Percentiles rank a stretch among this genome's conserved stretches.
Conservation (phyloP, 2,113 vertebrate genomes). For the Haemorhous mexicanus region DNA sequence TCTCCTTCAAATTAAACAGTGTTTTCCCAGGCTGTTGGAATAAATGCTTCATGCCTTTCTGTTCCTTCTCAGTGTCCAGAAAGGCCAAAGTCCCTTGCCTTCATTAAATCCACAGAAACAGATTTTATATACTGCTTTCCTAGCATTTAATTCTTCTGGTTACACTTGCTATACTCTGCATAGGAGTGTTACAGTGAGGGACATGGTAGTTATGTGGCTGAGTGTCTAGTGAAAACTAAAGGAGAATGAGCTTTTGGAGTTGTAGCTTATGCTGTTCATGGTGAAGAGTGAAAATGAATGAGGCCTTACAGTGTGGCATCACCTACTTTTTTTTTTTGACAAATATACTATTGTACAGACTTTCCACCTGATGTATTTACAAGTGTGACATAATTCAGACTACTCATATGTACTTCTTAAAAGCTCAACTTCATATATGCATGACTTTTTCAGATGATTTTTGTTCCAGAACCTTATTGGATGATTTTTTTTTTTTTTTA, state of each 20-base stretch:
- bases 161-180: not conserved
- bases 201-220: not conserved
- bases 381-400: not conserved
- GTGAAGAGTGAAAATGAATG: not conserved
- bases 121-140: not conserved
- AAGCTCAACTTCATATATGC: not conserved
- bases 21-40: not conserved
- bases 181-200: not conserved
- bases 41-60: not conserved
- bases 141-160: not conserved
- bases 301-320: not conserved
- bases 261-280: not conserved
- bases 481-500: not conserved
- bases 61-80: not conserved
- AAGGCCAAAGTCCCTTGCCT: not conserved
- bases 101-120: not conserved
- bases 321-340: not conserved
- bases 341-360: not conserved
- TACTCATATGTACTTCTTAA: not conserved
- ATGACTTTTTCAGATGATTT: not conserved
- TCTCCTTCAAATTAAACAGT: not conserved
- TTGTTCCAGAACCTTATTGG: not conserved
- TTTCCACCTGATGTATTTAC: not conserved
- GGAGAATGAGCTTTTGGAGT: not conserved
- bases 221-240: not conserved